Evolutionary conservation across 1,140 invertebrate genomes (phyloP).

Genomic region (Triops cancriformis): DNA sequence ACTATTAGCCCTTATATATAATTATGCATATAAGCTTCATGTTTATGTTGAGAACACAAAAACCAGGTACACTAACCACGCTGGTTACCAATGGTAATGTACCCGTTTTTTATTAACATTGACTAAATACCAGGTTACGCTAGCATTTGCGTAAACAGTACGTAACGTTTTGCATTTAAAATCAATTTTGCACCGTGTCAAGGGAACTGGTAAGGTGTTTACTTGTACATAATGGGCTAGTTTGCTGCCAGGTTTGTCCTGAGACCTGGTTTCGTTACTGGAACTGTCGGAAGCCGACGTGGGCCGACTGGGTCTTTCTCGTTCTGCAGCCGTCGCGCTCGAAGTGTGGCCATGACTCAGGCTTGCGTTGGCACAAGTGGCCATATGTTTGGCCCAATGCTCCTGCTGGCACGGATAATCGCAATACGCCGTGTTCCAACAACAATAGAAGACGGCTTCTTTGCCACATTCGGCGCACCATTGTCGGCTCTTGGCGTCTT

Average conservation of each 20-base stretch:
- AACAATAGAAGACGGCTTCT: conserved; percentile 84
- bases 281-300: conserved; percentile 29
- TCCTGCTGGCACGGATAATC: conserved; percentile 62
- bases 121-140: no score
- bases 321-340: conserved; percentile 29
- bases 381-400: conserved; percentile 48
- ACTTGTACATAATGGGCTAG: background rate
- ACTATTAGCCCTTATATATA: no score
- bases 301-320: conserved; percentile 27
- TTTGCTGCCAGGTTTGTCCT: conserved; percentile 25
- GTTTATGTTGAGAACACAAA: no score
- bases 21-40: no score
- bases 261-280: conserved; percentile 27
- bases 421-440: conserved; percentile 91
- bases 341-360: conserved; percentile 29
- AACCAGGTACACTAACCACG: no score
- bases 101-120: no score
- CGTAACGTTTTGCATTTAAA: no score
- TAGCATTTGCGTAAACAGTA: no score
- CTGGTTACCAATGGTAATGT: no score
- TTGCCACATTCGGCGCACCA: conserved; percentile 80
- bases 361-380: conserved; percentile 41
- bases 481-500: conserved; percentile 69
- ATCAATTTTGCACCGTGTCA: no score
- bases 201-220: background rate